phyloP scores from a whole-genome alignment of 2,888 invertebrate genomes.

The Drosophila kambysellisi region DNA sequence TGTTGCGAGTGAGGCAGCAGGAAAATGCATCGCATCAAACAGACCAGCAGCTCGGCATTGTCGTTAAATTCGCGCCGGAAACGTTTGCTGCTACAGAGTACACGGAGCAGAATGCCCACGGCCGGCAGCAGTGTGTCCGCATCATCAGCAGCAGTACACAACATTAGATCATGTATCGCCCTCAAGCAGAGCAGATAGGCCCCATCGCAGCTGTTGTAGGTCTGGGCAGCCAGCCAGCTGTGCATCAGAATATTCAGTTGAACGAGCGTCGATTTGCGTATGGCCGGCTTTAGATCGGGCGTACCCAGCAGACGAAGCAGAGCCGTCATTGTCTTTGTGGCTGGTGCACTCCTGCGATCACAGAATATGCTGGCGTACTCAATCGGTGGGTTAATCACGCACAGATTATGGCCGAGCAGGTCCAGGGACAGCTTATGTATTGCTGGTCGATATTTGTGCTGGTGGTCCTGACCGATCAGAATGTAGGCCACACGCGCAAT shows the following conservation, averaged over 20 bases:
- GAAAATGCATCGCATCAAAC: conserved; percentile 78
- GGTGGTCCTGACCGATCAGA: conserved; percentile 57
- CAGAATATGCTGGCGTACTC: conserved; percentile 71
- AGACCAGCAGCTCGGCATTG: conserved; percentile 71
- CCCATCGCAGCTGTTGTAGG: conserved; percentile 26
- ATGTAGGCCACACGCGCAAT: conserved; percentile 73
- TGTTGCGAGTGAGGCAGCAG: conserved; percentile 70
- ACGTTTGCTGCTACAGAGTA: conserved; percentile 50
- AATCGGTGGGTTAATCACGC: conserved; percentile 61
- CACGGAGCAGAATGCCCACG: conserved; percentile 66
- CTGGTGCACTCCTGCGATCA: conserved; percentile 26
- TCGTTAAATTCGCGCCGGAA: conserved; percentile 73
- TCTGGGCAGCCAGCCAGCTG: conserved; percentile 51
- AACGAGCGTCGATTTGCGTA: conserved; percentile 74
- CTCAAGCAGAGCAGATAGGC: conserved; percentile 23
- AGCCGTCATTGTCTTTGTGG: conserved; percentile 55
- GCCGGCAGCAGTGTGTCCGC: conserved; percentile 63
- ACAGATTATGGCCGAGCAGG: conserved; percentile 75
- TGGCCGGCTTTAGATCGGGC: conserved; percentile 75
- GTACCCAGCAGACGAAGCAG: conserved; percentile 77
- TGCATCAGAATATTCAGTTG: conserved; percentile 74
- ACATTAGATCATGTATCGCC: conserved; percentile 23
- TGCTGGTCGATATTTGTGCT: conserved; percentile 62
- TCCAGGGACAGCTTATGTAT: conserved; percentile 66
- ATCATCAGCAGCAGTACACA: background rate